Base-by-base conservation (phyloP, 2,113 vertebrate genomes). In the Naja naja region DNA sequence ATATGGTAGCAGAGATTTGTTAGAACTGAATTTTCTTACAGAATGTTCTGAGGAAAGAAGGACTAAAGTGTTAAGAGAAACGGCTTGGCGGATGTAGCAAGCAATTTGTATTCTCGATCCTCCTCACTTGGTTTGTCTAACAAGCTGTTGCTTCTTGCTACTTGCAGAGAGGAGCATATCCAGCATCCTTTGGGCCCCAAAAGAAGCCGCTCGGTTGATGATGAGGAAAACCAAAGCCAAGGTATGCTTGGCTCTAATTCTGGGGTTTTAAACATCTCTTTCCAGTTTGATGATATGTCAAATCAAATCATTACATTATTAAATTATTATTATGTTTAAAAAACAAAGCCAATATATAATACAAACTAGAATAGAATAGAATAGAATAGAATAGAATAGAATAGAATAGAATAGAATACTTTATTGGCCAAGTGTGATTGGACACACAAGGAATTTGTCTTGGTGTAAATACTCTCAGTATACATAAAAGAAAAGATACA, bases 201-300 rank as follows among this genome's bases (percentile, higher is more conserved):
- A 10, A 16, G 88, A 10, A 89, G 87, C 53, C 85, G 27, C 43
- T 87, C 86, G 14, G 8, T 64, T 6, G 85, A 85, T 86, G 91
- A 95, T 3, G 85, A 85, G 89, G 92, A 95, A 14, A 39, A 85
- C 49, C 95, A 92, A n/a, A 94, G 95, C 0, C 90, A 93, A 90
- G 87, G 81, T 90, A 52, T 53, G n/a, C 18, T 14, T 43, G 74
- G 18, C 18, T 39, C 18, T 81, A 39, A 74, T 39, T 81, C 74
- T 34, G 64, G n/a, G 64, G 64, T 34, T 74, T 74, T 74, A 74
- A 74, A 74, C 2, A 18, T 34, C 64, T 39, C 4, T 74, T 74
- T 74, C 6, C 39, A 74, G 74, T 3, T 81, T 22, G 7, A 43
- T 39, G 74, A 81, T 81, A 43, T 20, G 7, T 81, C 74, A 81